Conservation (phyloP, 2,797 vertebrate species). For the Sebastes nivosus region DNA sequence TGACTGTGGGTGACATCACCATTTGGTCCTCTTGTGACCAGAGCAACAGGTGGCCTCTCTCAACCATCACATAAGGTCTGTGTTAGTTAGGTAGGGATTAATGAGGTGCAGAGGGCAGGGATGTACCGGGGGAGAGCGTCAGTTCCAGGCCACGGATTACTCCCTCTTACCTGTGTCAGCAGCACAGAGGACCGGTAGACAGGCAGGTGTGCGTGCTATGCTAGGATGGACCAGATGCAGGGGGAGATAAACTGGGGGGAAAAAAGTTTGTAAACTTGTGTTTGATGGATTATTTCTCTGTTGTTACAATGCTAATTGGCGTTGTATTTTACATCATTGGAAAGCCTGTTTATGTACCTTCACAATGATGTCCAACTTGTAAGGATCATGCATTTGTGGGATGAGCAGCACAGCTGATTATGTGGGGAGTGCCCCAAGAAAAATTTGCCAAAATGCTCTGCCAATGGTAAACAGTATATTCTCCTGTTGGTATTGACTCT, state of each 20-base stretch:
- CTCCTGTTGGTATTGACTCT: too few relatives aligned
- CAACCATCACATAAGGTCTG: conserved; percentile 62
- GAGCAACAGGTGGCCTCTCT: conserved; percentile 73
- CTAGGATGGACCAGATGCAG: conserved; percentile 54
- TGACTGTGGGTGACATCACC: conserved; percentile 24
- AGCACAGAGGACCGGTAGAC: conserved; percentile 35
- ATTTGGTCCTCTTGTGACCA: conserved; percentile 23
- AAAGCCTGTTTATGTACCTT: too few relatives aligned
- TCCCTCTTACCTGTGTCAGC: conserved; percentile 76
- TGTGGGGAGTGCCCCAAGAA: too few relatives aligned
- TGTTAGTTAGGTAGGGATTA: conserved; percentile 72
- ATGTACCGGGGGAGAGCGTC: conserved; percentile 59
- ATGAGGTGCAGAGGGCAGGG: conserved; percentile 66
- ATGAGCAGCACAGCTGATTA: too few relatives aligned
- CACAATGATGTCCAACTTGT: too few relatives aligned
- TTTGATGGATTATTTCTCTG: too few relatives aligned
- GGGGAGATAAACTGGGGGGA: neutral
- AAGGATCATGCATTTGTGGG: too few relatives aligned
- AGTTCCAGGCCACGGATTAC: conserved; percentile 77
- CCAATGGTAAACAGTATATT: too few relatives aligned
- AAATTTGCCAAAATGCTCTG: too few relatives aligned
- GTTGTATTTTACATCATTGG: too few relatives aligned
- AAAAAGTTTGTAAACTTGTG: fast-evolving
- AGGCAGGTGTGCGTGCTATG: conserved; percentile 1
- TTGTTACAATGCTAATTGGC: too few relatives aligned